Evolutionary conservation across 2,888 invertebrate genomes (phyloP).

Genomic region (Branchipolynoe longqiensis): DNA sequence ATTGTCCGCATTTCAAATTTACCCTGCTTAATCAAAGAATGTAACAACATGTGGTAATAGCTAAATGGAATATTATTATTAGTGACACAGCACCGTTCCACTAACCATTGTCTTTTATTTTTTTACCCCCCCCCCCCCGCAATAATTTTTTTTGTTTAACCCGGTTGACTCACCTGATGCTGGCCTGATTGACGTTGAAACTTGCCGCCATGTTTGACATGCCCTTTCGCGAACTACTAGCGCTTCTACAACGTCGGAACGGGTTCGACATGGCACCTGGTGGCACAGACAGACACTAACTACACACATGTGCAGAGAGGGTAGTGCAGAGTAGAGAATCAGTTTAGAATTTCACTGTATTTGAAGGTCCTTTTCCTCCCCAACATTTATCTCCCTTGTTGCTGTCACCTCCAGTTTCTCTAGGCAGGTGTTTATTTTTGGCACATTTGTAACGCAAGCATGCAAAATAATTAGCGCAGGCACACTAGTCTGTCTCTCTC

Average conservation of each 20-base stretch:
- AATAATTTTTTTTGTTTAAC: no score
- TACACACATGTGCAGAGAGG: background rate
- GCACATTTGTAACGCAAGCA: background rate
- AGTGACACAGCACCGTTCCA: no score
- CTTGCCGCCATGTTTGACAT: slow-evolving; percentile 32
- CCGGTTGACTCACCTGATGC: no score
- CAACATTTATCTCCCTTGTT: background rate
- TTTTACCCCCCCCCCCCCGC: background rate
- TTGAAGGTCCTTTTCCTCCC: background rate
- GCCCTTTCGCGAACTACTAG: slow-evolving; percentile 41
- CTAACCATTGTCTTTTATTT: background rate
- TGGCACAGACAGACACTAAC: background rate
- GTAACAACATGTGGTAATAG: no score
- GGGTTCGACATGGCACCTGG: slow-evolving; percentile 35
- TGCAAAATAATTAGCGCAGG: no score
- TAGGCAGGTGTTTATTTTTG: background rate
- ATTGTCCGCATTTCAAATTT: no score
- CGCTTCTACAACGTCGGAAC: slow-evolving; percentile 35
- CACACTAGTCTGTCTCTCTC: no score
- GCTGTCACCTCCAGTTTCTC: background rate
- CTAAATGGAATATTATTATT: no score
- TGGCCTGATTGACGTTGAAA: slow-evolving; percentile 37
- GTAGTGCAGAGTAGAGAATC: background rate
- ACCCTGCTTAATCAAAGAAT: no score
- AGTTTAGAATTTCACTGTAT: background rate